Percentiles rank a stretch among this genome's conserved stretches.
Evolutionary conservation across 2,888 invertebrate genomes (phyloP).

Genomic region (Ormyrus thymus): DNA sequence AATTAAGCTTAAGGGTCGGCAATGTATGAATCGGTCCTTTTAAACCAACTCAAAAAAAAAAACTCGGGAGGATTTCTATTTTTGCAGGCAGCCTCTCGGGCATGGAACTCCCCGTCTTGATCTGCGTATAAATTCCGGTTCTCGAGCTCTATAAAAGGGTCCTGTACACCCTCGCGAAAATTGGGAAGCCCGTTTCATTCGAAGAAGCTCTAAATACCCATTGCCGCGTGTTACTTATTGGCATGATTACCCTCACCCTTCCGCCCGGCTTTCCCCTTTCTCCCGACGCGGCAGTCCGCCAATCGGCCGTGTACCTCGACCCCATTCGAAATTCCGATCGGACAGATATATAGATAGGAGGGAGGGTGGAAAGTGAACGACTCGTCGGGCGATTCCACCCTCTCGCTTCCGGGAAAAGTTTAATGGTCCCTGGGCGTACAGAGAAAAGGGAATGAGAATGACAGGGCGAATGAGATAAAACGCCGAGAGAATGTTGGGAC

Average conservation of each 20-base stretch:
- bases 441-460: conserved; percentile 48
- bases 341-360: conserved; percentile 19
- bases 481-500: conserved; percentile 35
- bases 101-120: not conserved
- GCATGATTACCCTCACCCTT: conserved; percentile 50
- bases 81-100: not conserved
- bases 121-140: not conserved
- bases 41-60: too few relatives aligned
- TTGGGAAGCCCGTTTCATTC: conserved; percentile 38
- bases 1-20: too few relatives aligned
- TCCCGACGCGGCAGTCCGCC: not conserved
- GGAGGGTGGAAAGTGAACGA: conserved; percentile 38
- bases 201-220: conserved; percentile 55
- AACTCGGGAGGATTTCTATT: too few relatives aligned
- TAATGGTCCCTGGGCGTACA: conserved; percentile 53
- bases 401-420: conserved; percentile 54
- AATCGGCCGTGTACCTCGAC: conserved; percentile 41
- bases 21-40: too few relatives aligned
- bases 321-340: conserved; percentile 55
- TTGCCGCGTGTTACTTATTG: conserved; percentile 56
- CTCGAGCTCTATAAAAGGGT: conserved; percentile 23
- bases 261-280: not conserved
- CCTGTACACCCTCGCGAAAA: conserved; percentile 39
- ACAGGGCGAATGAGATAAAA: conserved; percentile 51
- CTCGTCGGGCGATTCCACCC: conserved; percentile 47